phyloP scores from a whole-genome alignment of 2,113 vertebrate species.

The Felis chaus region DNA sequence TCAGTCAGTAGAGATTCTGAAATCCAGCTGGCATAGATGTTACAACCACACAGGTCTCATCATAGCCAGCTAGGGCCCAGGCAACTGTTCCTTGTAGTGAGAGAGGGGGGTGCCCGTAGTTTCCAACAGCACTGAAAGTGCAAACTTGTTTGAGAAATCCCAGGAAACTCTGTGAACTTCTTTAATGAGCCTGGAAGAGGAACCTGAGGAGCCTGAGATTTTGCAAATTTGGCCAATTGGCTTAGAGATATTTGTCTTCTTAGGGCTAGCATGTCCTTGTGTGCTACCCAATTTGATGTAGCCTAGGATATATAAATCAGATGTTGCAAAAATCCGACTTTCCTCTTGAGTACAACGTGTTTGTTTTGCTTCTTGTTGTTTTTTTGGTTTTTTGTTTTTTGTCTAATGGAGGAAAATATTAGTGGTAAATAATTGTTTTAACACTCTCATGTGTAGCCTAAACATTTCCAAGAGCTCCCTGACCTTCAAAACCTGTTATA shows the following conservation, averaged over 20 bases:
- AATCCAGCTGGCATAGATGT: not conserved
- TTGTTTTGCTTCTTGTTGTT: not conserved
- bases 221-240: not conserved
- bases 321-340: not conserved
- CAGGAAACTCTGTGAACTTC: not conserved
- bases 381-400: not conserved
- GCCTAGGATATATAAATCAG: not conserved
- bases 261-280: not conserved
- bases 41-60: not conserved
- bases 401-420: not conserved
- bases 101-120: rapidly evolving
- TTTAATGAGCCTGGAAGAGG: not conserved
- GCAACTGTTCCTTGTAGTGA: not conserved
- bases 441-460: not conserved
- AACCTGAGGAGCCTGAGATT: not conserved
- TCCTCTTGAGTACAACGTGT: not conserved
- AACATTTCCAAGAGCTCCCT: not conserved
- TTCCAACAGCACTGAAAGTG: not conserved
- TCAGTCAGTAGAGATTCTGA: not conserved
- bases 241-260: not conserved
- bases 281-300: not conserved
- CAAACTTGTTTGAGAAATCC: not conserved
- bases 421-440: not conserved
- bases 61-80: not conserved
- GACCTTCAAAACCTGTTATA: not conserved